phyloP scores from a whole-genome alignment of 2,113 vertebrate species.

The Telmatochromis brachygnathus region DNA sequence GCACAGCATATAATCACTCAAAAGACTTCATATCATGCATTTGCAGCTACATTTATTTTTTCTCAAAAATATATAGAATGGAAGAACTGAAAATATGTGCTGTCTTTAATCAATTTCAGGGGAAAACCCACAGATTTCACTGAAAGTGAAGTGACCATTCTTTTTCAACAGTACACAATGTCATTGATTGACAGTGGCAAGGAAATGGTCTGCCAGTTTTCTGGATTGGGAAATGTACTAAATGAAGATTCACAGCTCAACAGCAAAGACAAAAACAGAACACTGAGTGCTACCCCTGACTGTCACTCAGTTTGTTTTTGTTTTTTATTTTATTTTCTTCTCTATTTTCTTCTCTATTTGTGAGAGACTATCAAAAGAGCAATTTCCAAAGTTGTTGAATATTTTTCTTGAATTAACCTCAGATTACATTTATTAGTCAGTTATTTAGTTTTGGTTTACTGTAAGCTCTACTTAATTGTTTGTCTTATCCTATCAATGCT shows the following conservation, averaged over 20 bases:
- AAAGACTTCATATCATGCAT: neutral
- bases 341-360: neutral
- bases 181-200: constrained; percentile 5
- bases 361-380: neutral
- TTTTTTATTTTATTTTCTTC: neutral
- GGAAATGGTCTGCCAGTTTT: neutral
- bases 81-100: neutral
- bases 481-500: neutral
- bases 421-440: neutral
- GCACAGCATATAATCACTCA: neutral
- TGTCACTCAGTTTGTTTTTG: neutral
- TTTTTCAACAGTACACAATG: neutral
- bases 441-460: neutral
- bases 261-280: neutral
- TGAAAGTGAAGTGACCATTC: neutral
- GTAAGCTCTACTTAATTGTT: neutral
- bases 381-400: neutral
- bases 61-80: neutral
- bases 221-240: neutral
- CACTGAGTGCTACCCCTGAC: neutral
- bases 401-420: neutral
- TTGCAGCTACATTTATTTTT: neutral
- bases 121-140: neutral
- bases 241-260: constrained; percentile 17
- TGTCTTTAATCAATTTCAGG: neutral